These are phyloP conservation scores for Dendrocopos noguchii DNA, from an alignment of 2,113 vertebrate genomes.

Conservation along the genomic window DNA sequence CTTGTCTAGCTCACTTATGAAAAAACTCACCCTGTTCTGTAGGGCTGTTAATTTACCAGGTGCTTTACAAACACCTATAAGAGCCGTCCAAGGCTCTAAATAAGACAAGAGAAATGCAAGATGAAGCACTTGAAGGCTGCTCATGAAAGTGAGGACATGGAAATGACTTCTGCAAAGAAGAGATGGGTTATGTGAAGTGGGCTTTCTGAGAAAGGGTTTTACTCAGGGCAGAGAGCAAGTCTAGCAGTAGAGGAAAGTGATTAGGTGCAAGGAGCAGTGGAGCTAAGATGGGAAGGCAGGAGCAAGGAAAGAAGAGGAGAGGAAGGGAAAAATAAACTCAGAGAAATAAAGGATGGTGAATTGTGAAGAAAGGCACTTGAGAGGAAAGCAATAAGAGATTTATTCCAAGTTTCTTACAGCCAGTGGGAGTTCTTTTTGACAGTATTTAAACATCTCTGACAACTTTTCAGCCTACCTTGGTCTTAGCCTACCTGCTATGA, in stretches of 20 bases:
- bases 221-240: not conserved
- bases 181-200: not conserved
- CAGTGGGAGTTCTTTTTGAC: not conserved
- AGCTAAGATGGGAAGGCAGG: not conserved
- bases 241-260: not conserved
- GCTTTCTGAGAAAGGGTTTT: not conserved
- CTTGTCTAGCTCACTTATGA: not conserved
- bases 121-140: constrained; percentile 21
- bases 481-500: not conserved
- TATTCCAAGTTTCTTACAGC: too few species aligned
- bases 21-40: constrained; percentile 8
- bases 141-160: not conserved
- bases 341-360: not conserved
- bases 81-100: constrained; percentile 15
- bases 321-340: not conserved
- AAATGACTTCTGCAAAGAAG: not conserved
- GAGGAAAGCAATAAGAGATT: not conserved
- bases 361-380: not conserved
- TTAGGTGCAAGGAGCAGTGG: not conserved
- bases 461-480: not conserved
- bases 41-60: constrained; percentile 56
- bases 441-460: not conserved
- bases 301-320: not conserved
- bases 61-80: constrained; percentile 61
- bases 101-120: constrained; percentile 9